phyloP scores from a whole-genome alignment of 1,140 invertebrate genomes.

The Leptinotarsa undecemlineata region DNA sequence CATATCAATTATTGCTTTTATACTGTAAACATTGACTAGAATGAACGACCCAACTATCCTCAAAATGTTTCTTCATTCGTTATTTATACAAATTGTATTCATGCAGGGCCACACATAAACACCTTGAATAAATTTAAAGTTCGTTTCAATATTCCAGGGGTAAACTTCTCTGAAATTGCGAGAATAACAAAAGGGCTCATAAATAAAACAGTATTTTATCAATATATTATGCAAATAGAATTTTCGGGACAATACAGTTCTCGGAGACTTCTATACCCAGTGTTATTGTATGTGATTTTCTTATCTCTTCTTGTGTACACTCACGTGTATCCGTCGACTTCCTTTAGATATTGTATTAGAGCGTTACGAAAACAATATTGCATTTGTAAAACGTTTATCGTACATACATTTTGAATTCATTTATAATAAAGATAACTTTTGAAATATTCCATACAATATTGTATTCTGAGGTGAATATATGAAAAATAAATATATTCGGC shows the following conservation, averaged over 20 bases:
- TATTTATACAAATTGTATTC: not conserved
- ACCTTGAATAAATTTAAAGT: not conserved
- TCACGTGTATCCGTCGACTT: not conserved
- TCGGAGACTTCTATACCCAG: not conserved
- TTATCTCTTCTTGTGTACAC: not conserved
- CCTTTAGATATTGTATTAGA: not conserved
- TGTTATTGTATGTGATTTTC: not conserved
- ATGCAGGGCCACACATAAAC: not conserved
- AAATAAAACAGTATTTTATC: slow-evolving; percentile 6
- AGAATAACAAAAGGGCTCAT: slow-evolving; percentile 5
- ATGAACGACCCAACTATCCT: no score
- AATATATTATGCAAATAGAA: slow-evolving; percentile 2
- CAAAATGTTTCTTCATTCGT: no score
- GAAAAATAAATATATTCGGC: no score
- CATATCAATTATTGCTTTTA: no score
- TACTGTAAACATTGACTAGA: no score
- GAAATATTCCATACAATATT: no score
- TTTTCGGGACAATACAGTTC: slow-evolving; percentile 1
- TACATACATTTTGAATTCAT: no score
- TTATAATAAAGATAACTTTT: no score
- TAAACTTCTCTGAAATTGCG: slow-evolving; percentile 1
- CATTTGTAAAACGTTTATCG: no score
- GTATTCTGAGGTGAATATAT: no score
- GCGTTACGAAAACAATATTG: no score
- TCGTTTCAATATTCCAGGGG: not conserved